These are phyloP conservation scores for Spodoptera picta DNA, from an alignment of 2,888 invertebrate species.

Conservation along the genomic window DNA sequence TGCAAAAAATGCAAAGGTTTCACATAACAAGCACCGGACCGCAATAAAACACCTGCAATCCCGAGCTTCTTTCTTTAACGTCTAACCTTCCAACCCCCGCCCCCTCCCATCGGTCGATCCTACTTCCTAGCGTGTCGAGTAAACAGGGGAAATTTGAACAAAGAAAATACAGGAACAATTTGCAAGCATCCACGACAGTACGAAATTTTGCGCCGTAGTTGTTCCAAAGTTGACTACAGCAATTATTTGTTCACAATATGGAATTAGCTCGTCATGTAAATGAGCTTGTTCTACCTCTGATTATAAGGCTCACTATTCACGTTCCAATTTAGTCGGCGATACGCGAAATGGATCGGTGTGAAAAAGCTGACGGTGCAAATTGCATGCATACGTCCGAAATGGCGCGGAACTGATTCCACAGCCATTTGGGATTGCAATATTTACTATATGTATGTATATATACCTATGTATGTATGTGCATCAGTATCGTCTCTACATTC, in stretches of 20 bases:
- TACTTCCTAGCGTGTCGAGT: slow-evolving; percentile 54
- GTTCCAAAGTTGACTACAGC: slow-evolving; percentile 40
- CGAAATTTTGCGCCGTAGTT: slow-evolving; percentile 50
- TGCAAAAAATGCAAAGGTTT: slow-evolving; percentile 58
- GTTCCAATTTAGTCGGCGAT: slow-evolving; percentile 39
- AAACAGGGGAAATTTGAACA: slow-evolving; percentile 60
- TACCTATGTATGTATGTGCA: background rate
- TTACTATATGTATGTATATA: background rate
- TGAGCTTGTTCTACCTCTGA: slow-evolving; percentile 42
- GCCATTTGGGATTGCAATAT: slow-evolving; percentile 8
- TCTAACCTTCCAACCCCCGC: slow-evolving; percentile 44
- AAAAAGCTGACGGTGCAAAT: slow-evolving; percentile 28
- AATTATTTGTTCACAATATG: slow-evolving; percentile 40
- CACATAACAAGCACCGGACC: slow-evolving; percentile 65
- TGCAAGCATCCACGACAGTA: slow-evolving; percentile 52
- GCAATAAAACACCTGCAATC: slow-evolving; percentile 71
- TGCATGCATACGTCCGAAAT: slow-evolving; percentile 3
- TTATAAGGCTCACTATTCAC: slow-evolving; percentile 28
- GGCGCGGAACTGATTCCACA: slow-evolving; percentile 4
- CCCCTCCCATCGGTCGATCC: slow-evolving; percentile 37
- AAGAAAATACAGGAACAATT: slow-evolving; percentile 59
- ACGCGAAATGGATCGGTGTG: slow-evolving; percentile 40
- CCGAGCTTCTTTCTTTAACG: slow-evolving; percentile 59
- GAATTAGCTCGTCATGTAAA: slow-evolving; percentile 49
- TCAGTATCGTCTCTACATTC: too few species aligned